Conservation (phyloP, 2,797 vertebrate species). For the Pseudomugil tenellus region DNA sequence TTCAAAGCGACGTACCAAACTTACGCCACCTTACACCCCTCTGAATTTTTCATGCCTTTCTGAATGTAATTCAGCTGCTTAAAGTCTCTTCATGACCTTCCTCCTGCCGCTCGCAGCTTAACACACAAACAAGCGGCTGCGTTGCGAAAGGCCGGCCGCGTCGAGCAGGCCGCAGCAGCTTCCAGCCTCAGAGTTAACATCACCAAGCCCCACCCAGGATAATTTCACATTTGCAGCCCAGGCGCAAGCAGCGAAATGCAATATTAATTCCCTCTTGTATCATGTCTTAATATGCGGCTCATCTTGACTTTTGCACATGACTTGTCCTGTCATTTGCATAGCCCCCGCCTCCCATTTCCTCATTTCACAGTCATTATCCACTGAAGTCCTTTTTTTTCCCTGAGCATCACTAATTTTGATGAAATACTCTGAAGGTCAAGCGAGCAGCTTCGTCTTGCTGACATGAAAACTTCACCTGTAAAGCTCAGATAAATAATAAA, state of each 20-base stretch:
- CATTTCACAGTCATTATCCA: slow-evolving; percentile 99
- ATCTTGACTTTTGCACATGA: slow-evolving; percentile 96
- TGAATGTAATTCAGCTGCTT: slow-evolving; percentile 90
- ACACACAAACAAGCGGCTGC: slow-evolving; percentile 65
- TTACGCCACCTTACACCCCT: too few relatives aligned
- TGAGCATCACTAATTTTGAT: slow-evolving; percentile 97
- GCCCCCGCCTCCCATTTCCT: slow-evolving; percentile 89
- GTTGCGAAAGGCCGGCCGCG: slow-evolving; percentile 66
- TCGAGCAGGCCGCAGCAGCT: slow-evolving; percentile 14
- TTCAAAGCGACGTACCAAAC: slow-evolving; percentile 68
- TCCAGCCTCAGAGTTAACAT: slow-evolving; percentile 65
- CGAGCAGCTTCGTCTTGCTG: slow-evolving; percentile 60
- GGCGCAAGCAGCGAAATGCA: slow-evolving; percentile 75
- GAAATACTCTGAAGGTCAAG: slow-evolving; percentile 98
- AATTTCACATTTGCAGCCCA: slow-evolving; percentile 60
- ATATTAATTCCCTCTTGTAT: slow-evolving; percentile 90
- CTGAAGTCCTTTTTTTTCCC: slow-evolving; percentile 92
- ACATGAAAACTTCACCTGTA: slow-evolving; percentile 50
- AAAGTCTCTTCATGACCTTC: slow-evolving; percentile 68
- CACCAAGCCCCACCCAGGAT: slow-evolving; percentile 58
- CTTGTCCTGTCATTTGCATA: slow-evolving; percentile 96
- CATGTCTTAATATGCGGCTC: slow-evolving; percentile 94
- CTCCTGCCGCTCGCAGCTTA: slow-evolving; percentile 49
- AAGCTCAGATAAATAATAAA: slow-evolving; percentile 44
- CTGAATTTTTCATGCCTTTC: slow-evolving; percentile 73